These are phyloP conservation scores for Eilema depressum DNA, from an alignment of 2,888 invertebrate genomes.

Conservation along the genomic window DNA sequence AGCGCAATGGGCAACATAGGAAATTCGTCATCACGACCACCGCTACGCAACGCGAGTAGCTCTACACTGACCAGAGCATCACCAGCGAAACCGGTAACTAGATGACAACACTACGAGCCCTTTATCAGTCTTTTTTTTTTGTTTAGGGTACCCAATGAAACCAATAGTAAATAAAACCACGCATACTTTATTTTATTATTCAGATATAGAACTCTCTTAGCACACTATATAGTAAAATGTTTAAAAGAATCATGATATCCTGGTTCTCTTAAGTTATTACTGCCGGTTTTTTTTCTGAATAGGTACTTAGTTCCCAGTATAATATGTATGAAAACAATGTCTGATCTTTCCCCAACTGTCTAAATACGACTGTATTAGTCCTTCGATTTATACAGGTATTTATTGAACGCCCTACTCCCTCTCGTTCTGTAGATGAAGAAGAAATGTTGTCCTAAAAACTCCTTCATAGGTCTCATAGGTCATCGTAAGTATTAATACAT, in stretches of 20 bases:
- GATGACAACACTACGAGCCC: neutral
- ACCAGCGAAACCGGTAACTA: slow-evolving; percentile 67
- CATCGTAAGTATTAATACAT: neutral
- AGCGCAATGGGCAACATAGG: slow-evolving; percentile 64
- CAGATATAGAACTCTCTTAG: no score
- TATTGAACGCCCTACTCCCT: no score
- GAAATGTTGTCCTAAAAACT: neutral
- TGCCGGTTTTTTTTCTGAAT: no score
- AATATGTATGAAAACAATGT: no score
- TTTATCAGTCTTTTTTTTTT: neutral
- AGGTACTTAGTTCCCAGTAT: no score
- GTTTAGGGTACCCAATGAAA: neutral
- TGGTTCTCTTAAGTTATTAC: no score
- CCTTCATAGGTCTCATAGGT: neutral
- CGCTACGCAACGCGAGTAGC: slow-evolving; percentile 88
- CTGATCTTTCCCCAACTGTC: no score
- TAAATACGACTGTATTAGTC: no score
- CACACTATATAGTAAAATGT: neutral
- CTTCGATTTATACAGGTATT: no score
- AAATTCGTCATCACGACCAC: slow-evolving; percentile 71
- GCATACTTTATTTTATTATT: no score
- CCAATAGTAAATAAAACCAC: no score
- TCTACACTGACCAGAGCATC: slow-evolving; percentile 73
- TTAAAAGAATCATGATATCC: neutral
- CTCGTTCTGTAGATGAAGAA: neutral